Conservation (phyloP, 2,888 invertebrate species). For the Sycophila texana region DNA sequence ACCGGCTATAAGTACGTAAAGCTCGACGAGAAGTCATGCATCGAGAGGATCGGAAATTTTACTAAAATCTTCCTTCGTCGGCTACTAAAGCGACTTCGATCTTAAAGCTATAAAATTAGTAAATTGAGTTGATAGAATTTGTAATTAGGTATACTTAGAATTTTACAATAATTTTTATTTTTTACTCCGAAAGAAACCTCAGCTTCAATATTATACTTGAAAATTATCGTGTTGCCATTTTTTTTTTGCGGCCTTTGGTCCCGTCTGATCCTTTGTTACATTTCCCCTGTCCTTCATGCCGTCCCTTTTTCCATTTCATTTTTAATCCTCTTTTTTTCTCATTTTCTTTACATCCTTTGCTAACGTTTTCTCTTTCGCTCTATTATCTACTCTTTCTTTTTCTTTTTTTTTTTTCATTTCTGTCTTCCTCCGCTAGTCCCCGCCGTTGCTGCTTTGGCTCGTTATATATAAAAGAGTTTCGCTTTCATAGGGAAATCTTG, state of each 20-base stretch:
- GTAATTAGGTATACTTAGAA: no score
- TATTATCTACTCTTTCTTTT: conserved; percentile 14
- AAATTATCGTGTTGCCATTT: conserved; percentile 7
- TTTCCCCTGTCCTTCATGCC: background rate
- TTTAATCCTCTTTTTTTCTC: background rate
- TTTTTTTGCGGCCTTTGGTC: background rate
- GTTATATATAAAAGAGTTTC: conserved; percentile 48
- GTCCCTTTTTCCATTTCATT: background rate
- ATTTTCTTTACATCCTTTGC: conserved; percentile 18
- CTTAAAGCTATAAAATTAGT: no score
- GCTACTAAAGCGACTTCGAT: no score
- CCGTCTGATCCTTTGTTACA: background rate
- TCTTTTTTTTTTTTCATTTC: conserved; percentile 32
- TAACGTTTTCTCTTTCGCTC: conserved; percentile 27
- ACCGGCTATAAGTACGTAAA: no score
- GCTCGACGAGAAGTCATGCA: no score
- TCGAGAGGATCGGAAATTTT: no score
- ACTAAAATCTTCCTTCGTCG: no score
- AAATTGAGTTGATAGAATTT: no score
- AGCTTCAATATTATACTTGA: background rate
- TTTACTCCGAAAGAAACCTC: background rate
- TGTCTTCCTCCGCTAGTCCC: conserved; percentile 8
- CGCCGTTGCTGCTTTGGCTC: conserved; percentile 14
- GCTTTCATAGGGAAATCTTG: conserved; percentile 51
- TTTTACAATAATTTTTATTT: no score